Percentiles rank a stretch among this genome's conserved stretches.
Conservation (phyloP, 2,113 vertebrate genomes). For the Lasiurus borealis region DNA sequence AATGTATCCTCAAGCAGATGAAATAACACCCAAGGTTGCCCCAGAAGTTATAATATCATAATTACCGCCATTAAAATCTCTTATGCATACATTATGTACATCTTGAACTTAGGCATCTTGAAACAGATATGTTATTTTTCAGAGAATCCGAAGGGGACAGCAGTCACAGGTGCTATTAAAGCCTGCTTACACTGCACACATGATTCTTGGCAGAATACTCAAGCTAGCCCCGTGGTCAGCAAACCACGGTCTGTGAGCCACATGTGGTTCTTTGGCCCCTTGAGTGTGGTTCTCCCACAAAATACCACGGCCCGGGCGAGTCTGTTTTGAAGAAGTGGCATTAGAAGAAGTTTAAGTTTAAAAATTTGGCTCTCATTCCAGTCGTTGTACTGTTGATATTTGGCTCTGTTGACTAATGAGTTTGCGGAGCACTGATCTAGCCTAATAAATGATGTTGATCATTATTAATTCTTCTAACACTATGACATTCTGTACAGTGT, state of each 20-base stretch:
- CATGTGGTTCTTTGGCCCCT: no score
- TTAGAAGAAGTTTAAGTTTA: no score
- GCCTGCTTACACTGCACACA: not conserved
- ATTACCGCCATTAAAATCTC: constrained; percentile 73
- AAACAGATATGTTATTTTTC: constrained; percentile 52
- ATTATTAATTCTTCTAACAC: constrained; percentile 38
- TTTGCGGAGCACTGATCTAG: not conserved
- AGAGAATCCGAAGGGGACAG: constrained; percentile 42
- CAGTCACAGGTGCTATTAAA: not conserved
- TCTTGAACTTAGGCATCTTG: constrained; percentile 51
- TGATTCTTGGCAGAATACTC: not conserved
- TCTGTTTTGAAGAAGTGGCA: no score
- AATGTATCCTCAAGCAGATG: constrained; percentile 68
- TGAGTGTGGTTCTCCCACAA: no score
- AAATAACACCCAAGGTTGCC: constrained; percentile 44
- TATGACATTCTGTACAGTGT: constrained; percentile 21
- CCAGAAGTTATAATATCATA: constrained; percentile 73
- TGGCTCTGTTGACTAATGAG: no score
- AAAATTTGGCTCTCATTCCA: no score
- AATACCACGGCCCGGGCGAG: no score
- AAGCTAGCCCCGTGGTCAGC: not conserved
- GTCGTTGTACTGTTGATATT: no score
- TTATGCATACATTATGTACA: constrained; percentile 29
- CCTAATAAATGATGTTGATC: not conserved
- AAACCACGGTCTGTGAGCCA: no score